These are phyloP conservation scores for Haliclona indistincta DNA, from an alignment of 37 sponge, comb jelly and placozoan genomes.

Conservation along the genomic window DNA sequence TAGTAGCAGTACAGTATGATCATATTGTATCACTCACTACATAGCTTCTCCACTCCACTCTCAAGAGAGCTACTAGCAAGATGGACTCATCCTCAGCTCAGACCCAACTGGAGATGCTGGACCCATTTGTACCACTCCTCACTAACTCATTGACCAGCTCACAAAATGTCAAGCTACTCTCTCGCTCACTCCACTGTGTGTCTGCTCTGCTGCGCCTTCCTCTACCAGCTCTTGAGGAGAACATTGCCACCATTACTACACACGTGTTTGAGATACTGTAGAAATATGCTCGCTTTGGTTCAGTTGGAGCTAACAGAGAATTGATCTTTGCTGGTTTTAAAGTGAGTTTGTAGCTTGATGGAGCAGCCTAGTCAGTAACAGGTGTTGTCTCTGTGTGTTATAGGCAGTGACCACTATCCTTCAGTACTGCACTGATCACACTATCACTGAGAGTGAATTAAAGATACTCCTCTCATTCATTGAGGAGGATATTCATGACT, in stretches of 20 bases:
- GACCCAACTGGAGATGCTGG: constrained; percentile 72
- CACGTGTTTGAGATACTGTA: too few relatives aligned
- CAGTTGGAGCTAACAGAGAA: constrained; percentile 44
- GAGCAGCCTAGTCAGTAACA: neutral
- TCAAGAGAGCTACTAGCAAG: constrained; percentile 58
- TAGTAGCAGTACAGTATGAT: too few relatives aligned
- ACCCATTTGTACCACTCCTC: constrained; percentile 74
- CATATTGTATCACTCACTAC: too few relatives aligned
- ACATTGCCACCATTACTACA: too few relatives aligned
- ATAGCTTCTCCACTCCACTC: constrained; percentile 42
- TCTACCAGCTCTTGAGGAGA: constrained; percentile 58
- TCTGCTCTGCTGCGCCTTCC: constrained; percentile 48
- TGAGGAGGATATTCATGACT: constrained; percentile 90
- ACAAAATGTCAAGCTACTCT: constrained; percentile 56
- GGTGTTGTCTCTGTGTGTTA: neutral
- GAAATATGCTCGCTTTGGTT: constrained; percentile 64
- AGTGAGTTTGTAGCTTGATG: constrained; percentile 24
- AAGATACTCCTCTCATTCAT: constrained; percentile 77
- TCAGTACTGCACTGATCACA: constrained; percentile 33
- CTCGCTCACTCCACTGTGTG: constrained; percentile 49
- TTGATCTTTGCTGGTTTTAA: constrained; percentile 73
- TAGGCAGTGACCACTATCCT: constrained; percentile 80
- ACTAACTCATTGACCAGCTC: constrained; percentile 48
- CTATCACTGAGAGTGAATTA: constrained; percentile 60
- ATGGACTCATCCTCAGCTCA: neutral